Evolutionary conservation across 2,888 invertebrate genomes (phyloP), one percentile per base, ranked within the genome.

Genomic region (Xestia rhomboidea): DNA sequence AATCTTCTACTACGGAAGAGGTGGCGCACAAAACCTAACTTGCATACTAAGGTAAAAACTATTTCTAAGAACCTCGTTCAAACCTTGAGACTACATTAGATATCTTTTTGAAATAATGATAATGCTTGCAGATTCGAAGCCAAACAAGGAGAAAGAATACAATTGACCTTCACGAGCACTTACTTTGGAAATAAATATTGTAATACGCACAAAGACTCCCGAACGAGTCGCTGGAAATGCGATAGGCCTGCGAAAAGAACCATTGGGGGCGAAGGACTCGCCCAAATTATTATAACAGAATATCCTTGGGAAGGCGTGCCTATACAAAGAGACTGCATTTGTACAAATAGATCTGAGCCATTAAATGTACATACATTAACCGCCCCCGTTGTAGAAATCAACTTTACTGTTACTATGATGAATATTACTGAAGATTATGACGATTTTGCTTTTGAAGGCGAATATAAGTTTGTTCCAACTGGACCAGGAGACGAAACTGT

Each of bases 1-100:
- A 87, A 98, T 98, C 73, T 98, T 98, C 94, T 97, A 98, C 91
- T 98, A 98, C 91, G 98, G 98, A 3, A 97, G 98, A 88, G 98
- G 98, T 24, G 98, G 98, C 2, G 97, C 98, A 34, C 97, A 97
- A 91, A 98, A 98, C 91, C 94, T 98, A 74, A 98, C 97, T 79
- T 98, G 98, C 93, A 97, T 97, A 82, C 97, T 98, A 90, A 97
- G 98, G 96, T 96, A 92, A 89, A 84, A 73, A 60, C 24, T 64
- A 62, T 49, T 49, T 46, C 18, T 67, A 69, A 54, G 5, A 69
- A 82, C 51, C 30, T 68, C 1, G 6, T 49, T 62, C 54, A 30
- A 76, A 68, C 30, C 15, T 73, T 67, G 4, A 5, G 15, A 46
- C 15, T 70, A 51, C 21, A 67, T 63, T 62, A 64, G n/a, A 21